Evolutionary conservation across 2,888 invertebrate genomes (phyloP), one percentile per base, ranked within the genome.

Genomic region (Miltochrista miniata): DNA sequence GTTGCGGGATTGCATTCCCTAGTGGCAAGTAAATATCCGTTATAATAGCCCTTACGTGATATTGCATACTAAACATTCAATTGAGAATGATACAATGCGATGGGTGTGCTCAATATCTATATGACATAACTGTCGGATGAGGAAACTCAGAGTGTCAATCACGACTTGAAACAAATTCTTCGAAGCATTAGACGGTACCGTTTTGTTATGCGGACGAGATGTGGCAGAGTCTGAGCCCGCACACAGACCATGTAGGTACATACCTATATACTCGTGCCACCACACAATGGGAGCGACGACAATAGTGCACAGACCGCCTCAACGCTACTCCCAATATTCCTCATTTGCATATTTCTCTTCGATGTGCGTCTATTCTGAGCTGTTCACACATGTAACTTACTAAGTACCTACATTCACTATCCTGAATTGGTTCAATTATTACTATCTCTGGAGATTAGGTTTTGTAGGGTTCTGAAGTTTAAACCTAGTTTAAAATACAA

Each of bases 311-410:
- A 68, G 70, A 67, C 70, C 74, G 73, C 68, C 71, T 68, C 72
- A 72, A 70, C 74, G 76, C 76, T 82, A 81, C 85, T 81, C 76
- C 79, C 81, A 82, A 85, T 87, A 84, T 79, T 79, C 76, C 79
- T 84, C 83, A 89, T 90, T 89, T 89, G 79, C 88, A 90, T 90
- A 81, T 76, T 74, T 74, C 72, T 74, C 74, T 74, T 68, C 71
- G 61, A 73, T 72, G 67, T 76, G 70, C 52, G 44, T 61, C 67
- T 61, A 72, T 69, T 64, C 31, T 31, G 11, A 2, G 18, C 70
- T 56, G 59, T 72, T 68, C 66, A 62, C 72, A 74, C 76, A 75
- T 72, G 73, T 67, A 76, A 74, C 79, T 76, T 76, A 76, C 70
- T 74, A 34, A 5, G n/a, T 34, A 18, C n/a, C n/a, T n/a, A n/a